Conservation (phyloP, 2,888 invertebrate genomes). For the Amphipoea oculea region DNA sequence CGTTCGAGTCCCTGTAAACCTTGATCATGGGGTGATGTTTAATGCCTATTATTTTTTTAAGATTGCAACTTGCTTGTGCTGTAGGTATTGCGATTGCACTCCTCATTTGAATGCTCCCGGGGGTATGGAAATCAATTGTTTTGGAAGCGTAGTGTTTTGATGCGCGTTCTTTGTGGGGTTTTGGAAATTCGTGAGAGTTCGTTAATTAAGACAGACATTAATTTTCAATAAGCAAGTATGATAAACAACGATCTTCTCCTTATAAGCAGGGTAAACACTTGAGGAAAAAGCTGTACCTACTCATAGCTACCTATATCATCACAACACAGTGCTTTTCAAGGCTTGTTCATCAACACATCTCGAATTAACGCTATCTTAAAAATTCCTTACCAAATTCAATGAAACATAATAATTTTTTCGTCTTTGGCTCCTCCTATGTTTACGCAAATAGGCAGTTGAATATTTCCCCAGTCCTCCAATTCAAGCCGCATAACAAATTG, state of each 20-base stretch:
- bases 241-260: not conserved
- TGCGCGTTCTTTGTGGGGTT: not conserved
- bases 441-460: constrained; percentile 33
- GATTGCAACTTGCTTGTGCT: constrained; percentile 72
- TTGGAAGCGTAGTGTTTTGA: constrained; percentile 23
- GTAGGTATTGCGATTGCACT: constrained; percentile 56
- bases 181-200: not conserved
- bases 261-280: no score
- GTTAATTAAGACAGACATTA: not conserved
- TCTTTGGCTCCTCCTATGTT: constrained; percentile 10
- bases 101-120: constrained; percentile 31
- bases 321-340: not conserved
- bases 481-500: constrained; percentile 69
- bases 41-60: constrained; percentile 79
- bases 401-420: constrained; percentile 9
- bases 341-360: no score
- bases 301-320: no score
- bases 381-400: not conserved
- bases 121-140: constrained; percentile 61
- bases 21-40: constrained; percentile 83
- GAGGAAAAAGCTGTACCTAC: not conserved
- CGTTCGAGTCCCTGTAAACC: constrained; percentile 81
- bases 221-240: not conserved
- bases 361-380: not conserved
- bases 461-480: constrained; percentile 36